Evolutionary conservation across 2,888 invertebrate genomes (phyloP), one percentile per base, ranked within the genome.

Genomic region (Drosophila pullipes): DNA sequence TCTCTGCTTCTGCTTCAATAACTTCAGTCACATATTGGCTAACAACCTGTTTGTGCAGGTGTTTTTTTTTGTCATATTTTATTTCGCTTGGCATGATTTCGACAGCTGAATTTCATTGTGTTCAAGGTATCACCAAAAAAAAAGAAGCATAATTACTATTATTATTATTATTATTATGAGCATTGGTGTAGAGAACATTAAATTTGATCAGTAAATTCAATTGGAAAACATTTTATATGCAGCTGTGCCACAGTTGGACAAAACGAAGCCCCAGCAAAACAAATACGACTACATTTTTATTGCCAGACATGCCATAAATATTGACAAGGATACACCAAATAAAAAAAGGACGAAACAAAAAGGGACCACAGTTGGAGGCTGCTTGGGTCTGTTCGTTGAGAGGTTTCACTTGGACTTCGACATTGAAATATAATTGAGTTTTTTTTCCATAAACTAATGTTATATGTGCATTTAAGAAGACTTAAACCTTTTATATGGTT

Each of bases 111-210:
- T 18, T 55, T 70, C 39, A 49, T 28, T 49, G 4, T 7, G 10
- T 22, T 71, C 74, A 83, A 85, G 69, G 83, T 66, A 58, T 66
- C 47, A 44, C 41, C 57, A 65, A 39, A 50, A 54, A 55, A 25
- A 25, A 25, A 63, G 28, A 11, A n/a, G 16, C 35, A 13, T 35
- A 4, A 35, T 35, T n/a, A 41, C 4, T n/a, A 30, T 47, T 35
- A 44, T 44, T 53, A 54, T 61, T 53, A 16, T 57, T 54, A 58
- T 58, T 35, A 54, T 65, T 62, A 13, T 53, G 61, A 54, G 58
- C 53, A 28, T 66, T 33, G 18, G n/a, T 5, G 13, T 9, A 39
- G 13, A 41, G 33, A 50, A 25, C 50, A 75, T 57, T 53, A 44
- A 65, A 68, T 67, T 67, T 47, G 30, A 53, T 54, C 37, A 57